Evolutionary conservation across 2,797 vertebrate species (phyloP).

Genomic region (Discoglossus pictus): DNA sequence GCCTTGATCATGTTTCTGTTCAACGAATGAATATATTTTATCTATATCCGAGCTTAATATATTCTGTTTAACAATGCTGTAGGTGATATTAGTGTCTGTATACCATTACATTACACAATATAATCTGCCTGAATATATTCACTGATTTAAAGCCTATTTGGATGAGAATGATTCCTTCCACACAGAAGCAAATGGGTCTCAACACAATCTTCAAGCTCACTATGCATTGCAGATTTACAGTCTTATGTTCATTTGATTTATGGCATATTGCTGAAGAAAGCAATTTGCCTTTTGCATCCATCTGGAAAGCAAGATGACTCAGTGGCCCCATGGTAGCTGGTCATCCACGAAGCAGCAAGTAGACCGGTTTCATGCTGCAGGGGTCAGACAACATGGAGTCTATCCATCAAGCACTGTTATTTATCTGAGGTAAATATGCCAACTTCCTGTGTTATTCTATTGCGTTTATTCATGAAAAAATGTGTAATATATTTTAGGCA

Average conservation of each 20-base stretch:
- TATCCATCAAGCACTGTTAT: too few relatives aligned
- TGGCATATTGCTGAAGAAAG: constrained; percentile 17
- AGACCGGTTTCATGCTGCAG: neutral
- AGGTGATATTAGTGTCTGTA: too few relatives aligned
- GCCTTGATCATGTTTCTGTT: too few relatives aligned
- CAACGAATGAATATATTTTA: too few relatives aligned
- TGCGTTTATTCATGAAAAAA: too few relatives aligned
- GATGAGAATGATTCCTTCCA: constrained; percentile 9
- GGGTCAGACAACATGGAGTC: constrained; percentile 12
- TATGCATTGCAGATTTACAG: constrained; percentile 28
- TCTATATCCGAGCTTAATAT: too few relatives aligned
- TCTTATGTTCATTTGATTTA: constrained; percentile 25
- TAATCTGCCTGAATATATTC: too few relatives aligned
- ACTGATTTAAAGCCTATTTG: constrained; percentile 34
- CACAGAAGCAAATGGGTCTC: constrained; percentile 13
- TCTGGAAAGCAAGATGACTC: constrained; percentile 38
- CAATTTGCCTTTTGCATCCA: constrained; percentile 37
- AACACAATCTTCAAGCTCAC: constrained; percentile 28
- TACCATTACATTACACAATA: too few relatives aligned
- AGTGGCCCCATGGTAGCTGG: constrained; percentile 17
- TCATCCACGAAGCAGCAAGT: neutral
- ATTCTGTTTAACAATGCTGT: too few relatives aligned
- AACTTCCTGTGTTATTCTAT: too few relatives aligned
- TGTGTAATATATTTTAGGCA: too few relatives aligned
- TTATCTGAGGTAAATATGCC: too few relatives aligned